A percentile compares a stretch with the other conserved stretches of the same genome.
Conservation (phyloP, 2,113 vertebrate genomes). For the Nothoprocta pentlandii region DNA sequence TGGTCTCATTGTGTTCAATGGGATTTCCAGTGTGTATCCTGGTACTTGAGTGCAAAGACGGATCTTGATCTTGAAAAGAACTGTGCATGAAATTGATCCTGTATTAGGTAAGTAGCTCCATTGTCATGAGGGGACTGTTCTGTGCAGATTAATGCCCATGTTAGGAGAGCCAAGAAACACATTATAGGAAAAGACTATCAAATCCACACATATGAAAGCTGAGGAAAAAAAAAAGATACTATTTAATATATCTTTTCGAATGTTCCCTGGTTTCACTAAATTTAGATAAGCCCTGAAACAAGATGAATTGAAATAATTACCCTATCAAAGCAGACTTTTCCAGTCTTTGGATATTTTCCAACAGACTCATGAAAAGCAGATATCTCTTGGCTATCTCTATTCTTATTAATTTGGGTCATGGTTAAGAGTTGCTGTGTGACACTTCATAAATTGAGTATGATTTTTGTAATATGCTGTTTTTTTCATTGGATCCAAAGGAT, state of each 20-base stretch:
- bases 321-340: neutral
- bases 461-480: neutral
- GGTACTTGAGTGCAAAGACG: neutral
- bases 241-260: neutral
- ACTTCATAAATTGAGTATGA: neutral
- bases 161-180: neutral
- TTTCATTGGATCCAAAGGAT: neutral
- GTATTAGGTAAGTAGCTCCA: neutral
- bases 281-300: neutral
- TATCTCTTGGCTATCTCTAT: neutral
- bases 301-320: neutral
- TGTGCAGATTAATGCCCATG: neutral
- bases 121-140: neutral
- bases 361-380: neutral
- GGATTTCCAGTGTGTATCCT: neutral
- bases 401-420: neutral
- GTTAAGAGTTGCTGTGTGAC: neutral
- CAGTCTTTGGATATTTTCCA: neutral
- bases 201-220: neutral
- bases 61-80: neutral
- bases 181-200: neutral
- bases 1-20: neutral
- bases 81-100: neutral
- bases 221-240: neutral
- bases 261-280: neutral